Evolutionary conservation across 2,797 vertebrate genomes (phyloP).

Genomic region (Melanogrammus aeglefinus): DNA sequence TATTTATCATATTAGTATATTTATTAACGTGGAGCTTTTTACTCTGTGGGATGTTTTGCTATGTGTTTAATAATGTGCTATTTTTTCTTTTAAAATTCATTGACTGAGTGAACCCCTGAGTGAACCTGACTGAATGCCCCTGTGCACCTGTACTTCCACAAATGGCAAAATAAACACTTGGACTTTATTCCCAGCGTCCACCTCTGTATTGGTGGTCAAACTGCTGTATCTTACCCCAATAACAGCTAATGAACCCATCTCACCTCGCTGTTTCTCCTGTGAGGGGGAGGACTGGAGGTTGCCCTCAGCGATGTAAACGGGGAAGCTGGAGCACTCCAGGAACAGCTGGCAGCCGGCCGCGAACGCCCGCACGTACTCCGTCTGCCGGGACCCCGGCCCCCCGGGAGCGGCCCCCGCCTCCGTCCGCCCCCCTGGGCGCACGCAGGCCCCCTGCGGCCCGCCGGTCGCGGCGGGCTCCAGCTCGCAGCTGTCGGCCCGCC

Average conservation of each 20-base stretch:
- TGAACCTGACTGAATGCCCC: too few relatives aligned
- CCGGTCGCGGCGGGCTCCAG: constrained; percentile 18
- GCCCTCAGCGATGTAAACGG: constrained; percentile 95
- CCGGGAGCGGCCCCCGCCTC: constrained; percentile 28
- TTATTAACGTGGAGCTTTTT: too few relatives aligned
- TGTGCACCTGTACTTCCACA: too few relatives aligned
- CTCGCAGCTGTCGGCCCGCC: not conserved
- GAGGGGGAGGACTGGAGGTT: constrained; percentile 84
- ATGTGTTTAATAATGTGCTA: too few relatives aligned
- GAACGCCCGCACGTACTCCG: constrained; percentile 86
- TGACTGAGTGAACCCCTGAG: too few relatives aligned
- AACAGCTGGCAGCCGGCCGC: constrained; percentile 96
- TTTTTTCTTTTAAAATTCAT: too few relatives aligned
- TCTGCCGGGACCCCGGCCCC: constrained; percentile 51
- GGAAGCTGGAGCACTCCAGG: constrained; percentile 97
- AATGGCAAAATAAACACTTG: too few relatives aligned
- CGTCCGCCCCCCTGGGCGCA: constrained; percentile 27
- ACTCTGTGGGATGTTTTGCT: too few relatives aligned
- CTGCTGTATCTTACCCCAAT: not conserved
- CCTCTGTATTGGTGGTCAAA: not conserved
- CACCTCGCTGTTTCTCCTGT: constrained; percentile 73
- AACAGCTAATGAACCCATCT: constrained; percentile 12
- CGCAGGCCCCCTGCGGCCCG: constrained; percentile 55
- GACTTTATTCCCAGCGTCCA: not conserved
- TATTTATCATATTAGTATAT: too few relatives aligned